Evolutionary conservation across 2,113 vertebrate genomes (phyloP).

Genomic region (Lamprotornis superbus): DNA sequence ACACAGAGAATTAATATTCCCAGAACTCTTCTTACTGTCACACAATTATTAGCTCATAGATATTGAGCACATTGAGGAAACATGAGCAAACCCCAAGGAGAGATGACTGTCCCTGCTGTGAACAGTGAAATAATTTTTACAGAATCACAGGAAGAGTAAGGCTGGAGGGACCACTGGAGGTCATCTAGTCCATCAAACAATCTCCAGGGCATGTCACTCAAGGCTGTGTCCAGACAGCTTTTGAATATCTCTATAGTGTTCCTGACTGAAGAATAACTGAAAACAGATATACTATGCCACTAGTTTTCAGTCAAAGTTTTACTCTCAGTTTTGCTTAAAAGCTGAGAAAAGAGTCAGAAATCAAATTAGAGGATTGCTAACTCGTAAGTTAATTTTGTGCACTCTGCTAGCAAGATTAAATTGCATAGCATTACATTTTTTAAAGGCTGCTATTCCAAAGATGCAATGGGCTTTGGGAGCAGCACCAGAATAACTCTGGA

Average conservation of each 20-base stretch:
- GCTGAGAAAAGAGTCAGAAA: neutral
- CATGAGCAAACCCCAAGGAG: neutral
- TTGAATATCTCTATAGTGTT: neutral
- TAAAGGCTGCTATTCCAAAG: neutral
- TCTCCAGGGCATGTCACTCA: neutral
- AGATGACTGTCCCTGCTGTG: neutral
- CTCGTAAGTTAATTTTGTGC: neutral
- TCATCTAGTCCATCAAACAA: neutral
- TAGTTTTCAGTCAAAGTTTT: neutral
- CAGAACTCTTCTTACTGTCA: neutral
- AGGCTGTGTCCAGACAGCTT: accelerated
- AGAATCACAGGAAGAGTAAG: neutral
- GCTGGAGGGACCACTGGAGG: neutral
- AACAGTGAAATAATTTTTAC: neutral
- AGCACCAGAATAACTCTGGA: neutral
- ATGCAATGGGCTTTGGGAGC: neutral
- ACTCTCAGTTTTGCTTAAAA: neutral
- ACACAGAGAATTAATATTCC: neutral
- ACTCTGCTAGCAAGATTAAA: neutral
- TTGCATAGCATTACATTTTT: accelerated
- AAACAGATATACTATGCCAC: neutral
- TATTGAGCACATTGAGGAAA: neutral
- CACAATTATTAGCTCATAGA: neutral
- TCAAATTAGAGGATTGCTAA: neutral
- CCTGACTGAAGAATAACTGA: neutral